A percentile compares a stretch with the other conserved stretches of the same genome.
Evolutionary conservation across 1,140 invertebrate species (phyloP).

Genomic region (Pogonognathellus flavescens): DNA sequence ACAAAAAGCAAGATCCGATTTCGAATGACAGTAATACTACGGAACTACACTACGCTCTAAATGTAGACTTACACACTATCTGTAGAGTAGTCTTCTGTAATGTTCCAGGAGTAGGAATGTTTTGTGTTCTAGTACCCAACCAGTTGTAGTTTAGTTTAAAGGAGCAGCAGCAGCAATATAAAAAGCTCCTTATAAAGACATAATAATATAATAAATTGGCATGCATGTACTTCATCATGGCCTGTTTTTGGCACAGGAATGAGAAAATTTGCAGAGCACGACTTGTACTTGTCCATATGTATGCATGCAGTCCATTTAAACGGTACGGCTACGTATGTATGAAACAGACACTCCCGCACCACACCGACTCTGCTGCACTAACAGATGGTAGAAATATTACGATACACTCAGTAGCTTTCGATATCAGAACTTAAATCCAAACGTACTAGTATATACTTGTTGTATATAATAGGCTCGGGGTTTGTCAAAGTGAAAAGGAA

Average conservation of each 20-base stretch:
- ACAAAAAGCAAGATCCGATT: neutral
- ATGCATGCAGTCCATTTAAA: slow-evolving; percentile 3
- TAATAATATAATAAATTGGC: slow-evolving; percentile 46
- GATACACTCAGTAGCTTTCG: neutral
- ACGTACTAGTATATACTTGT: neutral
- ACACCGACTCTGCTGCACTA: slow-evolving; percentile 11
- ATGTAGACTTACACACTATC: neutral
- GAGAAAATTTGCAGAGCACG: slow-evolving; percentile 12
- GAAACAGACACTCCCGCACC: neutral
- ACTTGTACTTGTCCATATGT: neutral
- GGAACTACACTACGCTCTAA: neutral
- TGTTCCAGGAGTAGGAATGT: neutral
- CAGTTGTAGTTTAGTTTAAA: slow-evolving; percentile 9
- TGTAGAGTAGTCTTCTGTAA: neutral
- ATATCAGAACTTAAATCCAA: neutral
- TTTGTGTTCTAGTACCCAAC: neutral
- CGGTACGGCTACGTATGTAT: neutral
- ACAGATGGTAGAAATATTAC: neutral
- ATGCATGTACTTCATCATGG: slow-evolving; percentile 40
- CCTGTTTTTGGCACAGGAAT: slow-evolving; percentile 33
- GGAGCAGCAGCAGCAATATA: neutral
- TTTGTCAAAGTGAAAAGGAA: neutral
- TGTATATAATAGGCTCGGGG: neutral
- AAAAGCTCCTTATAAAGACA: slow-evolving; percentile 9
- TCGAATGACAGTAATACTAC: neutral